These are phyloP conservation scores for Lophochroa leadbeateri DNA, from an alignment of 2,113 vertebrate species.

Conservation along the genomic window DNA sequence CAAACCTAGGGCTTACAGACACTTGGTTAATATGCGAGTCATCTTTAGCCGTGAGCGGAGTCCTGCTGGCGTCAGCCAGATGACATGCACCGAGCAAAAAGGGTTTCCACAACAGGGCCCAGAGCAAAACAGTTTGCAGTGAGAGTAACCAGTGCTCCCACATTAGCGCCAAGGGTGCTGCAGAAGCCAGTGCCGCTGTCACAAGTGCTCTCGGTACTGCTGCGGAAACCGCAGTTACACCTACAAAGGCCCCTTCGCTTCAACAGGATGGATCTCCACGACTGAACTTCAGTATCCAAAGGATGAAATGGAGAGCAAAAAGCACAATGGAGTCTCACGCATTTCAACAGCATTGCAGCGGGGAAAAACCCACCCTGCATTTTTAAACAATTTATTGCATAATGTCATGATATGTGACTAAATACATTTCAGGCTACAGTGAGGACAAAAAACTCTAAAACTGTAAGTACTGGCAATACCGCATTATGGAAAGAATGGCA, in stretches of 20 bases:
- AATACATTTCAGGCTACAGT: constrained; percentile 69
- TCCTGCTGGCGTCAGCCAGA: background rate
- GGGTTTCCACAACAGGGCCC: background rate
- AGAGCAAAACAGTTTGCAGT: background rate
- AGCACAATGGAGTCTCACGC: background rate
- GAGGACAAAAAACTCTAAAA: constrained; percentile 59
- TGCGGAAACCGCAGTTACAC: background rate
- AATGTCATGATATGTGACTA: constrained; percentile 72
- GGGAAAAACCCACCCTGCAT: constrained; percentile 14
- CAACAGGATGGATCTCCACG: background rate
- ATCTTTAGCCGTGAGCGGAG: background rate
- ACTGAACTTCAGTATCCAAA: background rate
- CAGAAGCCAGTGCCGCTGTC: background rate
- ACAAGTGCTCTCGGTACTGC: accelerated
- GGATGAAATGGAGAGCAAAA: background rate
- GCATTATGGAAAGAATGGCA: constrained; percentile 40
- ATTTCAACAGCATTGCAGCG: constrained; percentile 23
- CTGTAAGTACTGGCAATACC: constrained; percentile 13
- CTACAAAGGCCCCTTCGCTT: background rate
- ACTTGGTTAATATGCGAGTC: background rate
- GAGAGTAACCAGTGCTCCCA: background rate
- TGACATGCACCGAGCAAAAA: background rate
- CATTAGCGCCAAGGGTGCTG: accelerated
- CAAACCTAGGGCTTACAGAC: background rate
- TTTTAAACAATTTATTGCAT: constrained; percentile 76